Percentiles rank a stretch among this genome's conserved stretches.
These are phyloP conservation scores for Macrotis lagotis DNA, from an alignment of 2,113 vertebrate species.

Conservation along the genomic window DNA sequence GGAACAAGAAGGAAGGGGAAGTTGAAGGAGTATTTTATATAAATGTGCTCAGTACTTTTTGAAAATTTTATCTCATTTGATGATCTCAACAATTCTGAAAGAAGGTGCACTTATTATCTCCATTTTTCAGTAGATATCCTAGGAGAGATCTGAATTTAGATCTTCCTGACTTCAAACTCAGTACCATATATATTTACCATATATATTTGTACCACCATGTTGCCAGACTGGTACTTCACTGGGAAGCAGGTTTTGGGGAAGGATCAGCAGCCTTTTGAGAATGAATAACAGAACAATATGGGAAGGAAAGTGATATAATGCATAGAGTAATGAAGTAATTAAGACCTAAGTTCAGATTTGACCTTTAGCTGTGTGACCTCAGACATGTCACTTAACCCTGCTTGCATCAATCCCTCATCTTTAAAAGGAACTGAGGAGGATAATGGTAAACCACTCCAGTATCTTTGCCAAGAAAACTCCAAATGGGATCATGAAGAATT, in stretches of 20 bases:
- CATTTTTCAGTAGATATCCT: neutral
- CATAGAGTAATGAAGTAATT: too few species aligned
- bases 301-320: too few species aligned
- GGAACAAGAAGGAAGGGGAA: too few species aligned
- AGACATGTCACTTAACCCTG: too few species aligned
- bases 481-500: too few species aligned
- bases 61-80: neutral
- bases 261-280: neutral
- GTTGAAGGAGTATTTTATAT: neutral
- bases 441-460: too few species aligned
- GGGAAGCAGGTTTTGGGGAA: neutral
- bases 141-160: neutral
- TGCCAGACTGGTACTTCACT: too few species aligned
- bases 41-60: neutral
- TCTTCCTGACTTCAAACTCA: neutral
- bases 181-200: neutral
- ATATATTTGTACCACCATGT: neutral
- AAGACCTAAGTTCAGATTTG: too few species aligned
- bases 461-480: too few species aligned
- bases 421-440: too few species aligned
- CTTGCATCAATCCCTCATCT: too few species aligned
- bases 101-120: neutral
- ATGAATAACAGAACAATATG: neutral
- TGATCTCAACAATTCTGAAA: neutral
- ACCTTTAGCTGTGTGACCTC: too few species aligned